These are phyloP conservation scores for Morone saxatilis DNA, from an alignment of 2,113 vertebrate species.

Conservation along the genomic window DNA sequence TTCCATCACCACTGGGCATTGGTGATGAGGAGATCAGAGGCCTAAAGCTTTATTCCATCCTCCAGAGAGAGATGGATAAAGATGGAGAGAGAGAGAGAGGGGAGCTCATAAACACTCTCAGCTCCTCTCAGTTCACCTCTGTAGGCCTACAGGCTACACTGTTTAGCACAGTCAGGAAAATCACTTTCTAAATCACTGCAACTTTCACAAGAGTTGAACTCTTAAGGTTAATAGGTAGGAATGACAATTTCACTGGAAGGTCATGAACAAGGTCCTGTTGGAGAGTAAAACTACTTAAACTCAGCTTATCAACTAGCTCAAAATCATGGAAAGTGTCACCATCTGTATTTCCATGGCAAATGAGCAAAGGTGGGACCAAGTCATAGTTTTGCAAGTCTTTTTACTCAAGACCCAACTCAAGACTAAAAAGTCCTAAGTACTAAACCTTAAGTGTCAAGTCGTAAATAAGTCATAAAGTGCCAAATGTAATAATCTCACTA, in stretches of 20 bases:
- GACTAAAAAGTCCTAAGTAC: no score
- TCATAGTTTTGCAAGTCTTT: no score
- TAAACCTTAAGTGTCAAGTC: no score
- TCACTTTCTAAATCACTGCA: conserved; percentile 12
- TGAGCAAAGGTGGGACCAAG: not conserved
- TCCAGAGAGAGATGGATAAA: conserved; percentile 34
- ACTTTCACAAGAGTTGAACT: conserved; percentile 22
- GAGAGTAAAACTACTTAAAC: not conserved
- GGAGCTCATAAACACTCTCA: conserved; percentile 35
- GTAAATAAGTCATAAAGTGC: no score
- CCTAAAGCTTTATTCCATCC: conserved; percentile 63
- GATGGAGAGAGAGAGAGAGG: not conserved
- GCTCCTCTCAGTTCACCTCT: conserved; percentile 24
- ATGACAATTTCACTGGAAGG: not conserved
- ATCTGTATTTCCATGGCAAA: not conserved
- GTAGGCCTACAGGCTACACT: conserved; percentile 26
- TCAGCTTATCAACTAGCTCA: not conserved
- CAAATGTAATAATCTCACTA: no score
- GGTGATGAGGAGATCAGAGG: conserved; percentile 63
- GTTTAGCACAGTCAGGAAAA: conserved; percentile 45
- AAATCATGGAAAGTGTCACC: no score
- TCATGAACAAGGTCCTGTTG: not conserved
- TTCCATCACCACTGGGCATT: conserved; percentile 53
- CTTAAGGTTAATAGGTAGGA: not conserved
- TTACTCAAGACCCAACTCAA: no score